These are phyloP conservation scores for Lepidochrysops patricia DNA, from an alignment of 2,888 invertebrate genomes.

Conservation along the genomic window DNA sequence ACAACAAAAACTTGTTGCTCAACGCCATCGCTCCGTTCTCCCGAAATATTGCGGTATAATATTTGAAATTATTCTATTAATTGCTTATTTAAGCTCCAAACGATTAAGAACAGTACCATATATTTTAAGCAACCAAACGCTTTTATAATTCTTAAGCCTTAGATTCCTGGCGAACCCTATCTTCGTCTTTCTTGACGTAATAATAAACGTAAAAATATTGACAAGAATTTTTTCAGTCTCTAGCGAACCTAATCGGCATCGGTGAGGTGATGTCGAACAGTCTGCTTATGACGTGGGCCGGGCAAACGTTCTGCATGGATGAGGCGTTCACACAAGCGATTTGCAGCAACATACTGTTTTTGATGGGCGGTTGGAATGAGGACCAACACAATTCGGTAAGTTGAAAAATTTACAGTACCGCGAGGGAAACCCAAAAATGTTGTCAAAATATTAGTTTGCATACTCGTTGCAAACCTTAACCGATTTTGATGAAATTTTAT, in stretches of 20 bases:
- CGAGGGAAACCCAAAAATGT: too few relatives aligned
- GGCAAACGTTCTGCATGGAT: constrained; percentile 62
- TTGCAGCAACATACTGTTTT: constrained; percentile 79
- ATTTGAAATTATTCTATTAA: too few relatives aligned
- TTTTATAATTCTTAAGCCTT: background rate
- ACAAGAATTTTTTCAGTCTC: constrained; percentile 34
- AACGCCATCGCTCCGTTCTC: constrained; percentile 31
- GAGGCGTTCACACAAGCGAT: constrained; percentile 69
- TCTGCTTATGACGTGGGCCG: constrained; percentile 60
- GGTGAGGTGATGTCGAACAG: constrained; percentile 76
- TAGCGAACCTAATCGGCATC: constrained; percentile 50
- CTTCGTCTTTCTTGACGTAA: too few relatives aligned
- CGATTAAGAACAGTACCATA: too few relatives aligned
- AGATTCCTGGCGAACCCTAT: too few relatives aligned
- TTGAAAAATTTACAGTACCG: constrained; percentile 28
- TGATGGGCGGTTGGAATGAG: constrained; percentile 77
- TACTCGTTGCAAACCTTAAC: too few relatives aligned
- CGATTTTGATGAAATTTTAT: too few relatives aligned
- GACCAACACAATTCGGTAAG: constrained; percentile 69
- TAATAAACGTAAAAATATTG: too few relatives aligned
- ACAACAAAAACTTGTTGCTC: constrained; percentile 63
- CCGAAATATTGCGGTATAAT: constrained; percentile 56
- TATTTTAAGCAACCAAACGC: too few relatives aligned
- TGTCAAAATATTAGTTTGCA: too few relatives aligned
- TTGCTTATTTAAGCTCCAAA: too few relatives aligned